Base-by-base conservation (phyloP, 2,113 vertebrate genomes). In the Anhinga rufa region DNA sequence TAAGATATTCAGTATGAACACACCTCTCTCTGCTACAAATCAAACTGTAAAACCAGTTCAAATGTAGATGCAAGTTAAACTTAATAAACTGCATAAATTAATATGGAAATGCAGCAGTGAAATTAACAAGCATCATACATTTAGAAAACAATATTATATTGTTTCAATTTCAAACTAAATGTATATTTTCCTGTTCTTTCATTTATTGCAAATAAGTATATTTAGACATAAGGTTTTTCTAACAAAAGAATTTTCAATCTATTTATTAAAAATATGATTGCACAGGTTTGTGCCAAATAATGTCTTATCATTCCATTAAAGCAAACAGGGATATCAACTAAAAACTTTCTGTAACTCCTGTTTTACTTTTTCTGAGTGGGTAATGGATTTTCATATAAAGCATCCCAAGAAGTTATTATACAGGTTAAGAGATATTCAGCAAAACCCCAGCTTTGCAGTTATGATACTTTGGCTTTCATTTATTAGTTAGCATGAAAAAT, bases 81-180 rank as follows among this genome's bases (percentile, higher is more conserved):
- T 85, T 92, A 92, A 90, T 90, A 86, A 95, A 78, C 28, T 54
- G 25, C 51, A 94, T 61, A 92, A 87, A 92, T 78, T 95, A 94
- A 86, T 78, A 70, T 62, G 18, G 44, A 92, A 88, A 84, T 54
- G 10, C 49, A 68, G 36, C 19, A 75, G 49, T 80, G n/a, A 87
- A 87, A 83, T 93, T 82, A 78, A 60, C 12, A 70, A 54, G 9
- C 26, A n/a, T 46, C 49, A 75, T 48, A 44, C 17, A 78, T 70
- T 88, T 88, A 57, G 57, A 82, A 82, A 92, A 40, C 14, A 85
- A 32, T 58, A 88, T 68, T 49, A 48, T 38, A 51, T 58, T 70
- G 32, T 65, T 95, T 96, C 26, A 51, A 31, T 71, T 88, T 60
- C 44, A 88, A 80, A 77, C 7, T 61, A 66, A 88, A 55, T 57